Conservation (phyloP, 2,888 invertebrate genomes). For the Hypolimnas misippus region DNA sequence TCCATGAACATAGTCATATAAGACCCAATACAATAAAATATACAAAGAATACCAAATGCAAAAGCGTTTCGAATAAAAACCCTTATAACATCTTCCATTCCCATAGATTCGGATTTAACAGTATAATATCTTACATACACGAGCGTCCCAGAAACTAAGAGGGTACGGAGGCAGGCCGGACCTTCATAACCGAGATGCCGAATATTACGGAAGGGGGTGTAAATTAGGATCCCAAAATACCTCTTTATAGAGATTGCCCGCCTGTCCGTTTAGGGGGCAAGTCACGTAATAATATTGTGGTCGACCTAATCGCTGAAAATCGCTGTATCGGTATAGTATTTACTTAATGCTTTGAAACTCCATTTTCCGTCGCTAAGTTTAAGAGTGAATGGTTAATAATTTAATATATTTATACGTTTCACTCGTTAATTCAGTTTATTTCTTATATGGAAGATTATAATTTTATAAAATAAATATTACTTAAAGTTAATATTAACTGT, state of each 20-base stretch:
- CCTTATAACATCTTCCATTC: slow-evolving; percentile 26
- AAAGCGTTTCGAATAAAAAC: slow-evolving; percentile 23
- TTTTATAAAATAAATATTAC: too few species aligned
- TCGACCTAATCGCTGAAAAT: slow-evolving; percentile 60
- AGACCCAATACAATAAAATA: neutral
- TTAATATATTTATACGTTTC: neutral
- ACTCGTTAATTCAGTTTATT: neutral
- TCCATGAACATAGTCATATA: neutral
- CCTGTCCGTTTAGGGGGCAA: slow-evolving; percentile 68
- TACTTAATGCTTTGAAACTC: slow-evolving; percentile 53
- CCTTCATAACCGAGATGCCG: slow-evolving; percentile 69
- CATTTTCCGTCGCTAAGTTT: slow-evolving; percentile 41
- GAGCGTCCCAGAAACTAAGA: slow-evolving; percentile 46
- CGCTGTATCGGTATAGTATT: slow-evolving; percentile 55
- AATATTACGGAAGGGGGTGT: slow-evolving; percentile 78
- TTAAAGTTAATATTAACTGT: too few species aligned
- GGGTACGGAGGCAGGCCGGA: slow-evolving; percentile 55
- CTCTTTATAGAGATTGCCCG: slow-evolving; percentile 62
- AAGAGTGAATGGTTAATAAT: slow-evolving; percentile 39
- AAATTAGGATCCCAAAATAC: slow-evolving; percentile 78
- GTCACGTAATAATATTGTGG: slow-evolving; percentile 79
- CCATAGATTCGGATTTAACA: slow-evolving; percentile 33
- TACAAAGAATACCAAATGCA: slow-evolving; percentile 12
- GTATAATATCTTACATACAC: slow-evolving; percentile 39
- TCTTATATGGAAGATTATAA: neutral